Base-by-base conservation (phyloP, 2,888 invertebrate genomes). In the Patella pellucida region DNA sequence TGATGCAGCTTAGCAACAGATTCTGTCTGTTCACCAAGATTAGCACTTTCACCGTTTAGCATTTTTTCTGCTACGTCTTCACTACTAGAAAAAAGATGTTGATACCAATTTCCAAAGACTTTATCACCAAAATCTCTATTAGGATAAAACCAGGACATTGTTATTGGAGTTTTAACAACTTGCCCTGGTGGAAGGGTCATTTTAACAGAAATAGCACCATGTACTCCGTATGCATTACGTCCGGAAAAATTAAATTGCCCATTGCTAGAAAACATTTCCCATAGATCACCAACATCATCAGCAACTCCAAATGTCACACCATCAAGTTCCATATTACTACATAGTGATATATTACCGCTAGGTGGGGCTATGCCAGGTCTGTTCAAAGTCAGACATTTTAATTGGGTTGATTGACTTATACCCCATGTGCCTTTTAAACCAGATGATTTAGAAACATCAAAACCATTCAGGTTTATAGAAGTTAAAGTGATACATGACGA, bases 131-230 rank as follows among this genome's bases (percentile, higher is more conserved):
- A 62, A 14, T 62, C 62, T 19, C 62, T 62, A 23, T 62, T 62
- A 19, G 62, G 62, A 19, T 62, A 62, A 14, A 23, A 62, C 62
- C 62, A 62, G 19, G 62, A 62, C 5, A 62, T 19, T 12, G 62
- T 62, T 14, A 62, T 62, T 9, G 62, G 62, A 23, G 23, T 4
- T 14, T 62, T 19, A 1, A 62, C 62, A 4, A 23, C 23, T 16
- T 62, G 62, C 0, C 62, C 62, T 23, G 62, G 19, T 11, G 62
- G 62, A 14, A 62, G 19, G 14, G 11, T 62, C 9, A 14, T 23
- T 62, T 62, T 62, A 62, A 62, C 23, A 23, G 62, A 62, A 62
- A 62, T 62, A 15, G 62, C 62, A 62, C 62, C 62, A 62, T 11
- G 19, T 2, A 62, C 62, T 19, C 23, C 23, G 19, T 23, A 23